Evolutionary conservation across 2,113 vertebrate genomes (phyloP).

Genomic region (Sisor rabdophorus): DNA sequence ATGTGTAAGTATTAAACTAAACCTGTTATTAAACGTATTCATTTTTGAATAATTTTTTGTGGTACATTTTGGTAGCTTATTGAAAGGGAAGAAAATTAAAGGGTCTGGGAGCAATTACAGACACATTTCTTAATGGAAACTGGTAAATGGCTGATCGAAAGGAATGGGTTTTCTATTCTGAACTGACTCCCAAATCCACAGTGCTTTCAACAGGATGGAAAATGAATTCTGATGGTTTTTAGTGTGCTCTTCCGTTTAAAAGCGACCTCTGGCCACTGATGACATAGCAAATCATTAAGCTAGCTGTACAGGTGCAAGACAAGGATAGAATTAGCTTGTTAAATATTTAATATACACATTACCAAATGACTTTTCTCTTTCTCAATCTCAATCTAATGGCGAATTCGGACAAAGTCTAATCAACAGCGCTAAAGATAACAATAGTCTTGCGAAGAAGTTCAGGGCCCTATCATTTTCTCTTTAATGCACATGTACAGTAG

Average conservation of each 20-base stretch:
- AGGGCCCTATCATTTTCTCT: conserved; percentile 30
- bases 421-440: conserved; percentile 60
- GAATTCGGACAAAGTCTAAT: conserved; percentile 66
- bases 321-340: conserved; percentile 65
- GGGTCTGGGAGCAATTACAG: neutral
- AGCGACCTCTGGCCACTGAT: conserved; percentile 44
- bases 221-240: conserved; percentile 56
- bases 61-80: too few species aligned
- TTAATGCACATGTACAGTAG: conserved; percentile 14
- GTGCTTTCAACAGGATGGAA: conserved; percentile 41
- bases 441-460: conserved; percentile 40
- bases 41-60: neutral
- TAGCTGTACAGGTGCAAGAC: conserved; percentile 58
- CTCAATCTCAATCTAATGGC: conserved; percentile 73
- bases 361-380: conserved; percentile 55
- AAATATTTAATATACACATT: conserved; percentile 64
- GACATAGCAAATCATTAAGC: conserved; percentile 42
- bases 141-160: conserved; percentile 40
- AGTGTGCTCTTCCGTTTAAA: conserved; percentile 45
- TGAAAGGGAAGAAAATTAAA: neutral
- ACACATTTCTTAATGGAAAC: neutral
- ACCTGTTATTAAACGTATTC: neutral
- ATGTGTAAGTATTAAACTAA: too few species aligned
- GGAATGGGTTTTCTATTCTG: conserved; percentile 28
- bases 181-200: conserved; percentile 39